Evolutionary conservation across 1,140 invertebrate genomes (phyloP), one percentile per base, ranked within the genome.

Genomic region (Catajapyx aquilonaris): DNA sequence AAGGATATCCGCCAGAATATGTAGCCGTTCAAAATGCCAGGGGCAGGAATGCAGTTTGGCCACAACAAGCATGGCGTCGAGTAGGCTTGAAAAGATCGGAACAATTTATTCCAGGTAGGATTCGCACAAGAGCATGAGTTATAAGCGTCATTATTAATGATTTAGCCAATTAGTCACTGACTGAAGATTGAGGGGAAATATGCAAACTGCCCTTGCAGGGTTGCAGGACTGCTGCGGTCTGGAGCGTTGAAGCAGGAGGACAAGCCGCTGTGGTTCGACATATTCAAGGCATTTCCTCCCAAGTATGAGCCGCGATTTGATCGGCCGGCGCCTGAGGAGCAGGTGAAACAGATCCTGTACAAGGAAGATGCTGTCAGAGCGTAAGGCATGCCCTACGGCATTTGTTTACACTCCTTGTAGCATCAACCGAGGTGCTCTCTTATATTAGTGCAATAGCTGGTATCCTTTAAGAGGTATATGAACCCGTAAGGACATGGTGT

Each of bases 271-370:
- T 93, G 87, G 85, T 86, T 76, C 53, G 76, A 85, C 55, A 54
- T 93, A 13, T 88, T 88, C 50, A 66, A 73, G 57, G 68, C 73
- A 9, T 87, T 86, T 60, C 86, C 86, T 5, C 87, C 88, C 2
- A 71, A 73, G 44, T 53, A 68, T 30, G 74, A 81, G 48, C 87
- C 86, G 5, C 56, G 55, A 25, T 83, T 62, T 57, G 68, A 75
- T 32, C 62, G 77, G 47, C 62, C 65, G 19, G 58, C 62, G 21
- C 59, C 68, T 1, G 55, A 65, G 13, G 55, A 65, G 22, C 52
- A 67, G 31, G 55, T 85, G 9, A 64, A 52, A 45, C 54, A 68
- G 32, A 85, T 93, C 40, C 72, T 87, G 39, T 93, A 91, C 48
- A 58, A 69, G 43, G 87, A 93, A 65, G 88, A 94, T 62, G 51